Base-by-base conservation (phyloP, 2,113 vertebrate genomes). In the Otis tarda region DNA sequence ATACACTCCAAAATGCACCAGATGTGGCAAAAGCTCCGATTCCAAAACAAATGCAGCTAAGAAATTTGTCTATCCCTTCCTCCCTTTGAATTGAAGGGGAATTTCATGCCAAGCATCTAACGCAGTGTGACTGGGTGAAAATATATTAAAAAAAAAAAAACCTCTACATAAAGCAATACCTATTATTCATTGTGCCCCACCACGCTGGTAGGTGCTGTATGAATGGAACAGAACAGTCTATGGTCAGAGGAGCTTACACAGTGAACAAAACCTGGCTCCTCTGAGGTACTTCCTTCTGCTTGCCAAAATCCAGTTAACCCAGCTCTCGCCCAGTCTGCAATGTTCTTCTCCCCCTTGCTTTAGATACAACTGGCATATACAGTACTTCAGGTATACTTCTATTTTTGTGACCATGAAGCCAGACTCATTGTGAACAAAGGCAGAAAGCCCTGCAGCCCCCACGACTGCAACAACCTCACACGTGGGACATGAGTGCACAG, bases 401-500 rank as follows among this genome's bases (percentile, higher is more conserved):
- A 2, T 47, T 82, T 59, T 56, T 22, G 47, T 23, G 41, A 25
- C 2, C 8, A 19, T 57, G 19, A 85, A n/a, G 5, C 14, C 65
- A 84, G 16, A 53, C 11, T 61, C 52, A 15, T 21, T 10, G 21
- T 24, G 19, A 77, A 56, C 16, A 56, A 39, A 22, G 6, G 3
- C 8, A 7, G 14, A 71, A 91, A 84, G 27, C 18, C 19, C 24
- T 73, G 20, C 33, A 23, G 33, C 25, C 81, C 45, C 18, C 14
- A 4, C 2, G 8, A 61, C 59, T 39, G 23, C 33, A 56, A 1
- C 3, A 9, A n/a, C 15, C 15, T 43, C 33, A 56, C 33, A 56
- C 1, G 8, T 55, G n/a, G 47, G 56, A 70, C 56, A 35, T 0
- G 4, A 61, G 23, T 1, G 12, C 35, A 22, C 0, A 2, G 9